These are phyloP conservation scores for Circaetus gallicus DNA, from an alignment of 2,113 vertebrate species.

Conservation along the genomic window DNA sequence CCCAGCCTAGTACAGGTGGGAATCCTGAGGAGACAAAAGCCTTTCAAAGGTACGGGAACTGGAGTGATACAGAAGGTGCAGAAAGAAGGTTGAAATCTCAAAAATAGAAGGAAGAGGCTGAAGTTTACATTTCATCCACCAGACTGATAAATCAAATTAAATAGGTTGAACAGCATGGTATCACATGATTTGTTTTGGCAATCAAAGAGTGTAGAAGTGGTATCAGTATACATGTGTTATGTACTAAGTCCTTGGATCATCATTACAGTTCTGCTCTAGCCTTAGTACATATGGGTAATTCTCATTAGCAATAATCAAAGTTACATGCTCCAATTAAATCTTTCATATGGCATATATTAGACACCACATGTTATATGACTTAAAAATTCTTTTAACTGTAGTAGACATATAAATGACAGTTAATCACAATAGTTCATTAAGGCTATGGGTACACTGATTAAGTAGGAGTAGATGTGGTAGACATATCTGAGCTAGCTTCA, in stretches of 20 bases:
- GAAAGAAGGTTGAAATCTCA: not conserved
- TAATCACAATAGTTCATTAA: constrained; percentile 41
- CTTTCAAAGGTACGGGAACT: not conserved
- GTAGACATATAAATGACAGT: constrained; percentile 20
- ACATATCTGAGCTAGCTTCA: not conserved
- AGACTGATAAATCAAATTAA: not conserved
- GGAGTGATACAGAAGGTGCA: not conserved
- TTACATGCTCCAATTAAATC: constrained; percentile 49
- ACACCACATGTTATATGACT: constrained; percentile 42
- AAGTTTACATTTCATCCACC: not conserved
- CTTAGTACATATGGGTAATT: constrained; percentile 37
- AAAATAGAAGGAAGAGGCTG: not conserved
- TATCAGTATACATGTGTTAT: constrained; percentile 29
- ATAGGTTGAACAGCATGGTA: not conserved
- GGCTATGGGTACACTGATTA: not conserved
- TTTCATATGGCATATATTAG: constrained; percentile 58
- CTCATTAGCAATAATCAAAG: constrained; percentile 59
- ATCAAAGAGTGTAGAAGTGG: not conserved
- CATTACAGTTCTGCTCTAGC: not conserved
- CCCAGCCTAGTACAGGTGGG: not conserved
- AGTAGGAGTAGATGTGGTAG: constrained; percentile 22
- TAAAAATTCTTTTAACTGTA: constrained; percentile 55
- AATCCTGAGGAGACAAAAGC: not conserved
- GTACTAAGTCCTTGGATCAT: constrained; percentile 35
- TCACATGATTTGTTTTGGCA: constrained; percentile 1